Conservation (phyloP, 2,888 invertebrate genomes). For the Dendrolimus houi region DNA sequence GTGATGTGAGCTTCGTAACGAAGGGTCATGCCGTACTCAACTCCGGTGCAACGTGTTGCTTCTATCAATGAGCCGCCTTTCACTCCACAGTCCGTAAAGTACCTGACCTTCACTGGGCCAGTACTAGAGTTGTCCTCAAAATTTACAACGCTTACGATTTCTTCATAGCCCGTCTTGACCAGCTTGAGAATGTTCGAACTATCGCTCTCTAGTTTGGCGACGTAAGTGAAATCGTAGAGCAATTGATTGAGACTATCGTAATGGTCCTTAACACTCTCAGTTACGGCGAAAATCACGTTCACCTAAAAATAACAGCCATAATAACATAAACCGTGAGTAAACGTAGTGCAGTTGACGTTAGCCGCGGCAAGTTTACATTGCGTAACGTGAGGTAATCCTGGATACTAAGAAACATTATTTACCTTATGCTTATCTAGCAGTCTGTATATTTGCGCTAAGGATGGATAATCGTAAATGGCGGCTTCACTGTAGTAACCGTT, state of each 20-base stretch:
- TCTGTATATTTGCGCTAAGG: constrained; percentile 85
- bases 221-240: constrained; percentile 83
- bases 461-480: constrained; percentile 86
- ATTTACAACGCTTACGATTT: constrained; percentile 81
- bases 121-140: constrained; percentile 76
- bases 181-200: constrained; percentile 92
- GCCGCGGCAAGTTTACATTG: constrained; percentile 12
- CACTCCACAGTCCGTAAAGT: constrained; percentile 83
- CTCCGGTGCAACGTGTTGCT: constrained; percentile 76
- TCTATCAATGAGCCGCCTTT: constrained; percentile 56
- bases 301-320: constrained; percentile 59
- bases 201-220: constrained; percentile 86
- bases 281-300: constrained; percentile 92
- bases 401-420: constrained; percentile 19
- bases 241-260: constrained; percentile 82
- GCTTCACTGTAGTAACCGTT: constrained; percentile 80
- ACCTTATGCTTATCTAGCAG: constrained; percentile 81
- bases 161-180: constrained; percentile 87
- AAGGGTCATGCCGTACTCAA: constrained; percentile 78
- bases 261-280: constrained; percentile 78
- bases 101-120: constrained; percentile 79
- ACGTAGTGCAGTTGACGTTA: constrained; percentile 11
- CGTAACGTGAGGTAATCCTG: constrained; percentile 15
- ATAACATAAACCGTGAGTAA: constrained; percentile 9
- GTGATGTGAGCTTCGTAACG: constrained; percentile 79